These are phyloP conservation scores for Amphiprion clarkii DNA, from an alignment of 2,797 vertebrate species.

Conservation along the genomic window DNA sequence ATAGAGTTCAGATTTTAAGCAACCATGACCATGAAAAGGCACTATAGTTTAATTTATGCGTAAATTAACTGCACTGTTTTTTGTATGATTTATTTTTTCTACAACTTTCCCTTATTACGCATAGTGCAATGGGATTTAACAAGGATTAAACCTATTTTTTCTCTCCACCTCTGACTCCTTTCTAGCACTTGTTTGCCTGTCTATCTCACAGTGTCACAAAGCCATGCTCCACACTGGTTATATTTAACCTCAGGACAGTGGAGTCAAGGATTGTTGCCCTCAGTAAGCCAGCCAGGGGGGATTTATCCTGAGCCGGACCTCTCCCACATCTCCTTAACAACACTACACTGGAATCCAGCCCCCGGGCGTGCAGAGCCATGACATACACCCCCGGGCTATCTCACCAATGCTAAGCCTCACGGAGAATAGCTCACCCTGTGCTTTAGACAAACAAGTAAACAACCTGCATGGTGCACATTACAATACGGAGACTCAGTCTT, in stretches of 20 bases:
- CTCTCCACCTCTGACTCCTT: constrained; percentile 48
- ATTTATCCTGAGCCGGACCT: constrained; percentile 81
- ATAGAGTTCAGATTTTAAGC: not conserved
- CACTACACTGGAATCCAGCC: constrained; percentile 68
- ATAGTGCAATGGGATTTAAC: constrained; percentile 52
- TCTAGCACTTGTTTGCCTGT: constrained; percentile 66
- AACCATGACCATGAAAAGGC: constrained; percentile 5
- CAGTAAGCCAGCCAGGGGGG: constrained; percentile 75
- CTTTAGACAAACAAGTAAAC: constrained; percentile 76
- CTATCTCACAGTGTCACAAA: constrained; percentile 73
- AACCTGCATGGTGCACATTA: constrained; percentile 57
- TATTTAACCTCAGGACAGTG: constrained; percentile 81
- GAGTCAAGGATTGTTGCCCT: constrained; percentile 77
- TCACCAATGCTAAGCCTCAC: constrained; percentile 73
- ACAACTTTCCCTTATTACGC: constrained; percentile 37
- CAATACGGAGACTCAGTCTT: constrained; percentile 26
- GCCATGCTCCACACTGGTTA: constrained; percentile 70
- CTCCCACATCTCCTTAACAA: constrained; percentile 79
- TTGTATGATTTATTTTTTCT: constrained; percentile 35
- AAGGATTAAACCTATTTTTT: constrained; percentile 61
- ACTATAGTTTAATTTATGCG: constrained; percentile 7
- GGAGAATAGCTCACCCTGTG: constrained; percentile 62
- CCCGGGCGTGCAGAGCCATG: constrained; percentile 62
- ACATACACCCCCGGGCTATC: constrained; percentile 74
- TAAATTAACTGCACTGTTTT: constrained; percentile 12